Evolutionary conservation across 2,888 invertebrate species (phyloP).

Genomic region (Phaonia tiefii): DNA sequence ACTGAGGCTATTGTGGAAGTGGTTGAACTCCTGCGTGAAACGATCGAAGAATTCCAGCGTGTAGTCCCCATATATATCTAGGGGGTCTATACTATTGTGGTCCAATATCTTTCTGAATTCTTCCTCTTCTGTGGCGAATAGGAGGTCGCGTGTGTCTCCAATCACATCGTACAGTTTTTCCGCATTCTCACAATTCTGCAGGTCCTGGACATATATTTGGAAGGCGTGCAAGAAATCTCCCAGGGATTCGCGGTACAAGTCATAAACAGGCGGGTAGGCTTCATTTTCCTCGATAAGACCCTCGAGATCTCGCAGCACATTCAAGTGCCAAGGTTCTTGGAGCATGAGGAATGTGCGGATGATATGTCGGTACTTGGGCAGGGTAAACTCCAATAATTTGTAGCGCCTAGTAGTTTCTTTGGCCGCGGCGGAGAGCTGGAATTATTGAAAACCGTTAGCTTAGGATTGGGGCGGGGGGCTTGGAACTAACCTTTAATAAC

Average conservation of each 20-base stretch:
- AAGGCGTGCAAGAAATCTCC: slow-evolving; percentile 4
- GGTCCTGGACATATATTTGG: background rate
- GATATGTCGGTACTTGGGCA: slow-evolving; percentile 23
- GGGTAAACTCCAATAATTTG: slow-evolving; percentile 6
- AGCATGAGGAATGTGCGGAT: slow-evolving; percentile 17
- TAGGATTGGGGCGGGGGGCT: background rate
- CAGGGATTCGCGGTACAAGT: background rate
- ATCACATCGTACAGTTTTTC: background rate
- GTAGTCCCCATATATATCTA: slow-evolving; percentile 16
- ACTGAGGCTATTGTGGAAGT: slow-evolving; percentile 19
- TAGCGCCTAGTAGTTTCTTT: slow-evolving; percentile 12
- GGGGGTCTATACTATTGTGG: background rate
- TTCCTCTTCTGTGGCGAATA: background rate
- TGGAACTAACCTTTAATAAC: slow-evolving; percentile 23
- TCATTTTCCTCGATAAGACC: background rate
- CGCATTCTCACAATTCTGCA: slow-evolving; percentile 6
- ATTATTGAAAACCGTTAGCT: background rate
- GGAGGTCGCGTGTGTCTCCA: background rate
- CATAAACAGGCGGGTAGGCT: slow-evolving; percentile 1
- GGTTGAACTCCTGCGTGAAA: slow-evolving; percentile 2
- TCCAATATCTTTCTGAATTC: background rate
- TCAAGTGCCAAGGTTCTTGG: slow-evolving; percentile 35
- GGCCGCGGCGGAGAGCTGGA: slow-evolving; percentile 17
- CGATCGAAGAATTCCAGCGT: slow-evolving; percentile 23
- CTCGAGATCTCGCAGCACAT: slow-evolving; percentile 8